Evolutionary conservation across 1,140 invertebrate species (phyloP).

Genomic region (Delia radicum): DNA sequence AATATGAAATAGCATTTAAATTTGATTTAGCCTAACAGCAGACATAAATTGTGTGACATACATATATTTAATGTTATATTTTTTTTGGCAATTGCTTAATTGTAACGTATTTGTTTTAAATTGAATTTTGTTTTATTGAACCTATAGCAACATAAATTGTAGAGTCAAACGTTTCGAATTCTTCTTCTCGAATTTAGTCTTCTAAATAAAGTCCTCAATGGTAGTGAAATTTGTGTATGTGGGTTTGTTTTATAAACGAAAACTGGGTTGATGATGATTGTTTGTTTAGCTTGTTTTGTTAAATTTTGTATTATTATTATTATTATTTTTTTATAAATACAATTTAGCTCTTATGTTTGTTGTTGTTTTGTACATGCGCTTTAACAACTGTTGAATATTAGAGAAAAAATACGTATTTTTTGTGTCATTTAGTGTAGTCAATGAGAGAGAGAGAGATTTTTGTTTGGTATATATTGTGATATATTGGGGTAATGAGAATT

Average conservation of each 20-base stretch:
- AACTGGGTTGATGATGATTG: slow-evolving; percentile 17
- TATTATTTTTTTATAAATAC: no score
- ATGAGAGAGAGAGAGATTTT: background rate
- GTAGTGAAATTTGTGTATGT: background rate
- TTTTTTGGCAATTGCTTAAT: background rate
- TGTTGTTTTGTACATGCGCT: slow-evolving; percentile 19
- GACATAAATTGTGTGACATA: no score
- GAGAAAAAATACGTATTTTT: background rate
- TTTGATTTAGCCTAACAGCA: background rate
- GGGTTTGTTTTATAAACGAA: slow-evolving; percentile 12
- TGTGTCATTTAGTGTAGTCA: background rate
- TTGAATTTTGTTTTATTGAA: background rate
- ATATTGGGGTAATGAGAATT: no score
- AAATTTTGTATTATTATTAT: background rate
- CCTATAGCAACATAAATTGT: slow-evolving; percentile 13
- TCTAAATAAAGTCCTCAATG: no score
- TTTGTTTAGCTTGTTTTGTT: background rate
- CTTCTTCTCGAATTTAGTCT: background rate
- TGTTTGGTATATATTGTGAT: no score
- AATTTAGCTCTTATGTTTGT: no score
- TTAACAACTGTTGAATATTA: background rate
- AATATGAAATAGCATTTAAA: background rate
- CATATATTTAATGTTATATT: background rate
- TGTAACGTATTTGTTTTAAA: background rate
- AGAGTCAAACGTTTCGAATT: background rate